A percentile compares a stretch with the other conserved stretches of the same genome.
phyloP scores from a whole-genome alignment of 2,113 vertebrate genomes.

The Dipodomys ordii region DNA sequence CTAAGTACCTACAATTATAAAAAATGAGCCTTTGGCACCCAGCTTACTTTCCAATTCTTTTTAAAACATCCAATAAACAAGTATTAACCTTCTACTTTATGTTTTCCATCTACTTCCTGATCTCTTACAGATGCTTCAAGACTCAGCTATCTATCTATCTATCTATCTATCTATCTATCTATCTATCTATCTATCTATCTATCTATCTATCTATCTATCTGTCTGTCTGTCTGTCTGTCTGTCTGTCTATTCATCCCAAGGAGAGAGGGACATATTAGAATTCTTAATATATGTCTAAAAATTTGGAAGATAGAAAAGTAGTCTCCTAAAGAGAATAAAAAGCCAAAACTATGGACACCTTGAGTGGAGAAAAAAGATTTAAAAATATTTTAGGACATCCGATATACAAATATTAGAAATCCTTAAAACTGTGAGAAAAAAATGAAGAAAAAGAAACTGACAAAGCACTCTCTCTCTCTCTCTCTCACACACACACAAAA shows the following conservation, averaged over 20 bases:
- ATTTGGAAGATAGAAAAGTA: background rate
- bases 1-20: no score
- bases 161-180: no score
- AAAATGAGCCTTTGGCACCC: background rate
- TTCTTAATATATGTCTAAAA: background rate
- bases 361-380: background rate
- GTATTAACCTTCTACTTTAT: background rate
- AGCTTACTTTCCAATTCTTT: background rate
- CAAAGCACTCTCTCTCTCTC: background rate
- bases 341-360: background rate
- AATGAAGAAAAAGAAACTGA: background rate
- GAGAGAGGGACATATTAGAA: conserved; percentile 1
- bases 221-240: no score
- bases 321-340: background rate
- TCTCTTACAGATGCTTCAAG: background rate
- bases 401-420: background rate
- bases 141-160: background rate
- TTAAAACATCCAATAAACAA: background rate
- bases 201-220: no score
- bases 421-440: background rate
- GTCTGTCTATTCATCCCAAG: no score
- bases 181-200: no score
- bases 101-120: background rate
- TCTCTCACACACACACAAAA: no score
- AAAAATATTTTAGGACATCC: background rate